Conservation (phyloP, 2,113 vertebrate genomes). For the Sprattus sprattus region DNA sequence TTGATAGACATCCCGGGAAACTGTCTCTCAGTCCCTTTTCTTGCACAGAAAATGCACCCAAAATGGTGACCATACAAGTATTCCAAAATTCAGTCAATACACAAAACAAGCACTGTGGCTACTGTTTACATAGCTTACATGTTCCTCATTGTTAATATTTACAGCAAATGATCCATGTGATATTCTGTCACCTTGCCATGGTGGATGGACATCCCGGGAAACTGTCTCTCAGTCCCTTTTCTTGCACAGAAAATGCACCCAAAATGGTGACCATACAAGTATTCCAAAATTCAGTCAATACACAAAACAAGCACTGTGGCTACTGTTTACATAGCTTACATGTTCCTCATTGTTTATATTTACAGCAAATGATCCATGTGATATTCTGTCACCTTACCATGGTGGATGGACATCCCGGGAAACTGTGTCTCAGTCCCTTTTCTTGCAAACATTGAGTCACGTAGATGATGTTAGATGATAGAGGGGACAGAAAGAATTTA, state of each 20-base stretch:
- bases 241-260: not conserved
- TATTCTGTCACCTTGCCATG: not conserved
- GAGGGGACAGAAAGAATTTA: not conserved
- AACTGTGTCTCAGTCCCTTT: not conserved
- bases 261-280: not conserved
- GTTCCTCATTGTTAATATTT: not conserved
- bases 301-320: not conserved
- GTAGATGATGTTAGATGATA: not conserved
- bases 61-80: not conserved
- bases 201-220: not conserved
- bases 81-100: slow-evolving; percentile 5
- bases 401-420: not conserved
- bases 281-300: slow-evolving; percentile 6
- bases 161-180: not conserved
- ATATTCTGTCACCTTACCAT: not conserved
- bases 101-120: not conserved
- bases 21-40: not conserved
- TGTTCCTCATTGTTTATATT: not conserved
- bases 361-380: not conserved
- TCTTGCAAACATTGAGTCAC: not conserved
- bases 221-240: not conserved
- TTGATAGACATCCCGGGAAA: not conserved
- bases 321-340: not conserved
- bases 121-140: not conserved
- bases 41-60: not conserved